These are phyloP conservation scores for Cremastinae sp. DNA, from an alignment of 2,888 invertebrate genomes.

Conservation along the genomic window DNA sequence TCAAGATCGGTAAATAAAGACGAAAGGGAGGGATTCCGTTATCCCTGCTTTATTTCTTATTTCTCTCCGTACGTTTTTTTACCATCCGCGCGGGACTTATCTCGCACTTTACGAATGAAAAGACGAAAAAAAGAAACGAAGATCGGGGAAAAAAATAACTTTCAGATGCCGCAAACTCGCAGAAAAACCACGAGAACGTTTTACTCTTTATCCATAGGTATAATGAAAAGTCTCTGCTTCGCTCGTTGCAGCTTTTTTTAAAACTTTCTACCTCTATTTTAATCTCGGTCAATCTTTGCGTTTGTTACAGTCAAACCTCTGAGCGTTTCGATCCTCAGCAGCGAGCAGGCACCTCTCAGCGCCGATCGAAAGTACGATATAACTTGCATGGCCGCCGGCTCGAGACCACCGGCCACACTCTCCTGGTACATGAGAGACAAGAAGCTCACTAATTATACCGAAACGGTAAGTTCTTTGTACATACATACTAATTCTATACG, in stretches of 20 bases:
- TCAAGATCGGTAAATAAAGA: conserved; percentile 41
- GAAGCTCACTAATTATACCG: conserved; percentile 83
- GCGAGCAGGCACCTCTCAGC: conserved; percentile 89
- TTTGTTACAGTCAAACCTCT: conserved; percentile 89
- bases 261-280: not conserved
- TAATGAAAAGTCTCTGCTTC: not conserved
- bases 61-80: conserved; percentile 52
- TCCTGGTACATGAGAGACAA: conserved; percentile 92
- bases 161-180: not conserved
- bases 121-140: conserved; percentile 35
- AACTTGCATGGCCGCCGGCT: conserved; percentile 91
- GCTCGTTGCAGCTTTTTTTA: not conserved
- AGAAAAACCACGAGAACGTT: conserved; percentile 19
- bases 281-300: conserved; percentile 47
- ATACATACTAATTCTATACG: too few relatives aligned
- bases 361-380: conserved; percentile 91
- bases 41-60: conserved; percentile 44
- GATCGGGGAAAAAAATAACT: too few relatives aligned
- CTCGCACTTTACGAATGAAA: not conserved
- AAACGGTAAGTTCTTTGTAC: conserved; percentile 82
- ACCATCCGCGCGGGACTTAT: conserved; percentile 44
- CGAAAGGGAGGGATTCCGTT: conserved; percentile 22
- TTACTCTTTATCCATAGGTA: not conserved
- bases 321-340: conserved; percentile 88
- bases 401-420: conserved; percentile 91